Conservation (phyloP, 2,888 invertebrate genomes). For the Apotomis turbidana region DNA sequence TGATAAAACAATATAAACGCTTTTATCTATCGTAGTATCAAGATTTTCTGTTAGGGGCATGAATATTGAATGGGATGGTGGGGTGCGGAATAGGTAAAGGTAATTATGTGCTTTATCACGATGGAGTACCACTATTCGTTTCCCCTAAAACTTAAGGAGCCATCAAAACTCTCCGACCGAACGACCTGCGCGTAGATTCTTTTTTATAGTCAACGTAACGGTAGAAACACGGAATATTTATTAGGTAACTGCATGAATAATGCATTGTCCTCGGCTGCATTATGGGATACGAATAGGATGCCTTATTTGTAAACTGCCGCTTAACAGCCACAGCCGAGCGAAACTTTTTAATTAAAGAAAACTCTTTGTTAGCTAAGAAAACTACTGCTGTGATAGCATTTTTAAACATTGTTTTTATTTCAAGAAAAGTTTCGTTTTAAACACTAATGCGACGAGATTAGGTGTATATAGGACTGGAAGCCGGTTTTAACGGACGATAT, state of each 20-base stretch:
- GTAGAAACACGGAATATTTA: constrained; percentile 49
- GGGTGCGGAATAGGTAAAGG: constrained; percentile 18
- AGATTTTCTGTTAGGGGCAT: constrained; percentile 21
- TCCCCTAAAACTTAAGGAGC: constrained; percentile 37
- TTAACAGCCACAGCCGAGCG: constrained; percentile 30
- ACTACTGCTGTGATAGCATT: constrained; percentile 10
- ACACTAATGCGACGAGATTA: not conserved
- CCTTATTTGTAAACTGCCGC: constrained; percentile 40
- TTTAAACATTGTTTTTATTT: constrained; percentile 20
- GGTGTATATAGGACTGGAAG: not conserved
- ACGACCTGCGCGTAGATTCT: constrained; percentile 37
- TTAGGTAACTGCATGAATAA: constrained; percentile 52
- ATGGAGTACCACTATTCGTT: constrained; percentile 26
- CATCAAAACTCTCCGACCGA: constrained; percentile 36
- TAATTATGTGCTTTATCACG: constrained; percentile 36
- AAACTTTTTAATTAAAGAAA: constrained; percentile 37
- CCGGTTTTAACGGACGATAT: no score
- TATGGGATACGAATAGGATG: constrained; percentile 42
- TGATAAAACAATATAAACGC: constrained; percentile 3
- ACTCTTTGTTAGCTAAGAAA: constrained; percentile 24
- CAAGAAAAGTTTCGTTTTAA: not conserved
- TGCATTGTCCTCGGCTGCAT: constrained; percentile 50
- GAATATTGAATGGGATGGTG: constrained; percentile 23
- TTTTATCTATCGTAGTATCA: constrained; percentile 17
- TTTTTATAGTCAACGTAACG: constrained; percentile 42